A percentile compares a stretch with the other conserved stretches of the same genome.
Evolutionary conservation across 2,888 invertebrate species (phyloP).

Genomic region (Agonum fuliginosum): DNA sequence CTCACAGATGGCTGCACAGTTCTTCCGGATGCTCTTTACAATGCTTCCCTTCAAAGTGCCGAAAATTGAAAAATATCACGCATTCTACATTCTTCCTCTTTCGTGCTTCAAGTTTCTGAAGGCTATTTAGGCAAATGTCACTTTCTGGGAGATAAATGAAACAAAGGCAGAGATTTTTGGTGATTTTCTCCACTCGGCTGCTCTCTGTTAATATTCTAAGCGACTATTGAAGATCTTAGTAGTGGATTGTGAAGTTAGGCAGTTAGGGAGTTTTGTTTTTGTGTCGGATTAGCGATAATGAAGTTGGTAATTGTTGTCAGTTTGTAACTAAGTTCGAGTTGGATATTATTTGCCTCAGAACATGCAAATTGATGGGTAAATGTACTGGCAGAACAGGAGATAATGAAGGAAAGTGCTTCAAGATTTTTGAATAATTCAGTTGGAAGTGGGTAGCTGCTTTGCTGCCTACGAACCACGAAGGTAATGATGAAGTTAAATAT

Average conservation of each 20-base stretch:
- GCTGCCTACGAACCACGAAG: too few species aligned
- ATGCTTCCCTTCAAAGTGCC: constrained; percentile 9
- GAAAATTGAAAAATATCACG: constrained; percentile 26
- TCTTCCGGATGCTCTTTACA: constrained; percentile 21
- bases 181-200: background rate
- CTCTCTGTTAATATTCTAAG: constrained; percentile 24
- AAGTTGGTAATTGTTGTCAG: constrained; percentile 42
- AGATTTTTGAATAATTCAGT: constrained; percentile 31
- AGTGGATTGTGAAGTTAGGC: too few species aligned
- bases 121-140: constrained; percentile 13
- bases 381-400: background rate
- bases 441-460: too few species aligned
- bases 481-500: too few species aligned
- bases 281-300: constrained; percentile 34
- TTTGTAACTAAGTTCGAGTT: constrained; percentile 39
- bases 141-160: constrained; percentile 1
- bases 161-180: background rate
- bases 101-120: too few species aligned
- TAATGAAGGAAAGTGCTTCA: background rate
- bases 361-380: constrained; percentile 37
- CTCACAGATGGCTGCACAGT: constrained; percentile 35
- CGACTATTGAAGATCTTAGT: constrained; percentile 12
- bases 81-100: background rate
- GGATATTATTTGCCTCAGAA: constrained; percentile 43
- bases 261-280: constrained; percentile 46